Percentiles rank a stretch among this genome's conserved stretches.
phyloP scores from a whole-genome alignment of 1,140 invertebrate species.

The fruit fly (Drosophila melanogaster) region Release_6_plus_ISO1_MT NT_033777.3:5391501-5392000 shows the following conservation, averaged over 20 bases:
- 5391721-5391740: conserved; percentile 52
- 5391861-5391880: conserved; percentile 36
- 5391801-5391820: conserved; percentile 56
- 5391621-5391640: background rate
- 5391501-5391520: conserved; percentile 28
- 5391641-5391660: background rate
- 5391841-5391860: conserved; percentile 22
- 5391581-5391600: too few species aligned
- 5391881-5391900: conserved; percentile 21
- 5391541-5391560: background rate
- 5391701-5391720: conserved; percentile 1
- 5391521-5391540: conserved; percentile 2
- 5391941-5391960: conserved; percentile 24
- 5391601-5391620: too few species aligned
- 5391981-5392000: conserved; percentile 8
- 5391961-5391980: conserved; percentile 43
- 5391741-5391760: conserved; percentile 57
- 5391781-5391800: conserved; percentile 23
- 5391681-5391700: conserved; percentile 1
- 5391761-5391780: conserved; percentile 48
- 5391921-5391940: conserved; percentile 38
- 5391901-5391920: conserved; percentile 64
- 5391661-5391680: conserved; percentile 14
- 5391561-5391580: background rate
- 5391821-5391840: conserved; percentile 14